These are phyloP conservation scores for Alligator sinensis DNA, from an alignment of 2,113 vertebrate species.

Conservation along the genomic window DNA sequence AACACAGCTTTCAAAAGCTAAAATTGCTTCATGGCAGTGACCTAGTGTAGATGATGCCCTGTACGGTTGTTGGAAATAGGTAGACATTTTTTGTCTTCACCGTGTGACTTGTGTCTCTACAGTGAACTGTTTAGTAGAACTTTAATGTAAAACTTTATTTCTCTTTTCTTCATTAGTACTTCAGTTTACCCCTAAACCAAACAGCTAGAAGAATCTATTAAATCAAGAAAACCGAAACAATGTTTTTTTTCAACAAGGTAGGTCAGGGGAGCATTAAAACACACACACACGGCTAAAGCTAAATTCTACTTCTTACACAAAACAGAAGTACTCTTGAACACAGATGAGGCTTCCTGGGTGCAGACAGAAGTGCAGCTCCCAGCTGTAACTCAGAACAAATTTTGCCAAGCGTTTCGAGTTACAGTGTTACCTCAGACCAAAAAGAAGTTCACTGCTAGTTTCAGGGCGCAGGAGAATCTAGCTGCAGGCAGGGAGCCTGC, in stretches of 20 bases:
- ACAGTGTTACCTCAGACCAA: too few relatives aligned
- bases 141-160: background rate
- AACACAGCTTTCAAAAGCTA: background rate
- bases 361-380: too few relatives aligned
- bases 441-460: too few relatives aligned
- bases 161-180: background rate
- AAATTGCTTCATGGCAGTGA: background rate
- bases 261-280: background rate
- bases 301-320: constrained; percentile 34
- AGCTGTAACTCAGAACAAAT: too few relatives aligned
- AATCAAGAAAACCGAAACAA: constrained; percentile 37
- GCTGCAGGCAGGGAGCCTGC: too few relatives aligned
- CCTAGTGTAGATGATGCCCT: background rate
- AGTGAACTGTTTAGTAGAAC: background rate
- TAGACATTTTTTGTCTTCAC: background rate
- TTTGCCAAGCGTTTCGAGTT: too few relatives aligned
- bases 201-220: constrained; percentile 11
- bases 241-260: background rate
- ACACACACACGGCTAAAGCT: constrained; percentile 8
- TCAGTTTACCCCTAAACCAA: constrained; percentile 13
- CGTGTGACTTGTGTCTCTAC: background rate
- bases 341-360: constrained; percentile 11
- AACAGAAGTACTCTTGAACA: constrained; percentile 29
- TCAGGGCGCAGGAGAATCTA: too few relatives aligned
- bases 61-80: constrained; percentile 1